Evolutionary conservation across 2,113 vertebrate species (phyloP).

Genomic region (Pseudopipra pipra): DNA sequence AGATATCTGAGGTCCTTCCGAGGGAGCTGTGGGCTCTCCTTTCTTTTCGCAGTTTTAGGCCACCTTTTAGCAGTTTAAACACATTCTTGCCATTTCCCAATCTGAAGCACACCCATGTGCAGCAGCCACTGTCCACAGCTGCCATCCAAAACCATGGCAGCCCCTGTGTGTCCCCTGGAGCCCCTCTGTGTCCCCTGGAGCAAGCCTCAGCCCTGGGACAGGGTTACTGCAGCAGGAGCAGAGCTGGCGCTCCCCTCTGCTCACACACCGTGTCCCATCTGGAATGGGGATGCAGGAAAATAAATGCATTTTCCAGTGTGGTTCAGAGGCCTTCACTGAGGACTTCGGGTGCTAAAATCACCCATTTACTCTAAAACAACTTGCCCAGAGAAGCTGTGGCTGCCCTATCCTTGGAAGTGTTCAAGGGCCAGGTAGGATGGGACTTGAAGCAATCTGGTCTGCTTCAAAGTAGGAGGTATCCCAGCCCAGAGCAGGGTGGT

Average conservation of each 20-base stretch:
- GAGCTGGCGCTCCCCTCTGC: neutral
- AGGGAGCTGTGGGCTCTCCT: neutral
- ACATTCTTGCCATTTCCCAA: neutral
- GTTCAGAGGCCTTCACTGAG: neutral
- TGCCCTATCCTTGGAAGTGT: neutral
- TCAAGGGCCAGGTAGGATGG: accelerated
- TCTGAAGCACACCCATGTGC: accelerated
- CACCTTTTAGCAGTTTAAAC: neutral
- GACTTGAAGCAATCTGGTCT: neutral
- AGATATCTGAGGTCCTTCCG: neutral
- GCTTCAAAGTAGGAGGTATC: neutral
- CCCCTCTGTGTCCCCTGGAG: neutral
- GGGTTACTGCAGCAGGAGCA: neutral
- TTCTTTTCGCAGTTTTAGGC: neutral
- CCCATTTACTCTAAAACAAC: neutral
- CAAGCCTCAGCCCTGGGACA: neutral
- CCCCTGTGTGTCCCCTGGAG: neutral
- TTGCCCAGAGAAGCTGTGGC: neutral
- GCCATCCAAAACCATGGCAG: neutral
- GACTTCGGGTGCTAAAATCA: neutral
- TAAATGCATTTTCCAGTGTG: neutral
- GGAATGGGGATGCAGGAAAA: neutral
- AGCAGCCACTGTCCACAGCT: accelerated
- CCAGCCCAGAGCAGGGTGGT: neutral
- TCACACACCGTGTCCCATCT: neutral